Evolutionary conservation across 2,113 vertebrate genomes (phyloP).

Genomic region (Nibea albiflora): DNA sequence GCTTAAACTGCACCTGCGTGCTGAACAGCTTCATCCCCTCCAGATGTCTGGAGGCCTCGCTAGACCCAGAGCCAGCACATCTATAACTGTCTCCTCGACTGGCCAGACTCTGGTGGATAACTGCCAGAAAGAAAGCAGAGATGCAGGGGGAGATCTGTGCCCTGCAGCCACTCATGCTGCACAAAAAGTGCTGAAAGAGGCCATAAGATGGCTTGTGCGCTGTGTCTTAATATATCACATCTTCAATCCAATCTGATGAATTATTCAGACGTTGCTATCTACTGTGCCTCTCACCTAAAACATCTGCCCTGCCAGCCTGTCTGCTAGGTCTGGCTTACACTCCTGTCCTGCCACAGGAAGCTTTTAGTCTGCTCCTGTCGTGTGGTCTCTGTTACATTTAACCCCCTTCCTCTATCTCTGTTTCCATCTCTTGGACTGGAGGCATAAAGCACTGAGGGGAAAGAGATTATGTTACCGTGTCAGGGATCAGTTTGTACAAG

Average conservation of each 20-base stretch:
- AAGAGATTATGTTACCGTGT: conserved; percentile 58
- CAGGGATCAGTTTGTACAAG: conserved; percentile 35
- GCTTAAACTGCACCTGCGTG: conserved; percentile 73
- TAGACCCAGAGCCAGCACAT: conserved; percentile 64
- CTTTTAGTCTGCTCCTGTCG: conserved; percentile 76
- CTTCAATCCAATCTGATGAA: conserved; percentile 78
- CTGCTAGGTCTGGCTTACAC: conserved; percentile 59
- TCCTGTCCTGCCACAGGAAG: conserved; percentile 70
- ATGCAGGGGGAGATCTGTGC: conserved; percentile 51
- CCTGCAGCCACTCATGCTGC: conserved; percentile 58
- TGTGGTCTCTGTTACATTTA: conserved; percentile 66
- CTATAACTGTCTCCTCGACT: conserved; percentile 70
- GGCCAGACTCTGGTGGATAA: conserved; percentile 64
- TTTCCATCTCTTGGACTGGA: conserved; percentile 60
- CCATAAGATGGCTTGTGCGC: conserved; percentile 62
- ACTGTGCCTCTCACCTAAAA: conserved; percentile 75
- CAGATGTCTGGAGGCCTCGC: conserved; percentile 73
- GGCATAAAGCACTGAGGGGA: conserved; percentile 29
- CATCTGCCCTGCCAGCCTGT: conserved; percentile 73
- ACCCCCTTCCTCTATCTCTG: conserved; percentile 60
- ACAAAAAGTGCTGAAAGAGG: conserved; percentile 70
- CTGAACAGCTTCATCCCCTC: conserved; percentile 66
- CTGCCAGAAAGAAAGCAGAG: conserved; percentile 69
- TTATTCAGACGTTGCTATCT: conserved; percentile 78
- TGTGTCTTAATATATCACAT: conserved; percentile 81